Evolutionary conservation across 2,888 invertebrate genomes (phyloP).

Genomic region (Oscheius myriophilus): DNA sequence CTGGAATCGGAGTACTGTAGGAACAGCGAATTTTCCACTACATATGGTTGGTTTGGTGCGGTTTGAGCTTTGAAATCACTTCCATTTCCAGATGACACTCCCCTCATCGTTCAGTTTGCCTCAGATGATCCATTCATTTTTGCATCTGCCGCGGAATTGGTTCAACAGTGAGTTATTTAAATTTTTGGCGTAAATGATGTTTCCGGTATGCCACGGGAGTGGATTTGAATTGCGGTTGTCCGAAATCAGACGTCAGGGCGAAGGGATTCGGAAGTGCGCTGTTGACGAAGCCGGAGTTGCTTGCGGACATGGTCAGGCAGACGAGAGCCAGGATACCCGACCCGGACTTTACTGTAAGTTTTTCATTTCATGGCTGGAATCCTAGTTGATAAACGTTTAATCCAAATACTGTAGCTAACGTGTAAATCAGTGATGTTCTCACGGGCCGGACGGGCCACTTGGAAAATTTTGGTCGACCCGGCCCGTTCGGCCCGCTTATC

Average conservation of each 20-base stretch:
- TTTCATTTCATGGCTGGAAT: slow-evolving; percentile 3
- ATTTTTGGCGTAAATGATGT: background rate
- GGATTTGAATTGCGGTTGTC: slow-evolving; percentile 96
- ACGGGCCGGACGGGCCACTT: too few relatives aligned
- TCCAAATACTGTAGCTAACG: too few relatives aligned
- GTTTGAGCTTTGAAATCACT: background rate
- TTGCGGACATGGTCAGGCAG: slow-evolving; percentile 83
- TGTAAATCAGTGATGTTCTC: too few relatives aligned
- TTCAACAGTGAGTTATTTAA: slow-evolving; percentile 77
- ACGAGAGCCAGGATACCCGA: slow-evolving; percentile 80
- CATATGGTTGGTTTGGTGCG: slow-evolving; percentile 65
- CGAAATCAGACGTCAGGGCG: slow-evolving; percentile 77
- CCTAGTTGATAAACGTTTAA: too few relatives aligned
- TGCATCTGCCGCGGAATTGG: slow-evolving; percentile 84
- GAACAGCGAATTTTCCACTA: slow-evolving; percentile 73
- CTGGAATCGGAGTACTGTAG: slow-evolving; percentile 87
- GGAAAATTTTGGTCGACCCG: too few relatives aligned
- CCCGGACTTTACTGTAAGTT: slow-evolving; percentile 78
- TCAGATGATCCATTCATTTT: slow-evolving; percentile 86
- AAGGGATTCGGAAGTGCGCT: slow-evolving; percentile 58
- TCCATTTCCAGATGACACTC: slow-evolving; percentile 80
- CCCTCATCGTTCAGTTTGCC: slow-evolving; percentile 93
- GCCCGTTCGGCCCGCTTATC: too few relatives aligned
- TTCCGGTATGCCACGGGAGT: slow-evolving; percentile 85
- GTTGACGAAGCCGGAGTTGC: slow-evolving; percentile 79